A percentile compares a stretch with the other conserved stretches of the same genome.
Conservation (phyloP, 2,797 vertebrate genomes). For the Phrynocephalus guinanensis region DNA sequence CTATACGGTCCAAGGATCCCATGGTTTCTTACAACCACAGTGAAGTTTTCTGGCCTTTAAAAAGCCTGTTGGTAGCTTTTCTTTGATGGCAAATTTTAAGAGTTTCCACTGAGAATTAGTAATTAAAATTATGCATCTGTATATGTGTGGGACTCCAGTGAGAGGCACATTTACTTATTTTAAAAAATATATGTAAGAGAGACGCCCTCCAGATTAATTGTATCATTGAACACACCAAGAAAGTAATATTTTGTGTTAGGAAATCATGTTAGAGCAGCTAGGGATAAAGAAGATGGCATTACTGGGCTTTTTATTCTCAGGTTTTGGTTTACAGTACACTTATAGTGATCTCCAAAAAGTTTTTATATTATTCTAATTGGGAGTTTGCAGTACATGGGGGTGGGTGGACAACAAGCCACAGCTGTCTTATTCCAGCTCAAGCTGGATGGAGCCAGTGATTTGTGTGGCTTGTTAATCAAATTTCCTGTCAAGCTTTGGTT, state of each 20-base stretch:
- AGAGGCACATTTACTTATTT: not conserved
- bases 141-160: too few relatives aligned
- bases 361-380: conserved; percentile 59
- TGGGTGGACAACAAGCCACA: conserved; percentile 29
- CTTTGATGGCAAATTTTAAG: not conserved
- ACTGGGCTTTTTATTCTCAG: conserved; percentile 37
- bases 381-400: conserved; percentile 46
- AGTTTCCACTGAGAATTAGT: not conserved
- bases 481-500: conserved; percentile 60
- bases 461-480: conserved; percentile 68
- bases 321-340: conserved; percentile 25
- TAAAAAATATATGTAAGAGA: not conserved
- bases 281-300: not conserved
- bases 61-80: too few relatives aligned
- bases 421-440: conserved; percentile 69
- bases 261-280: not conserved
- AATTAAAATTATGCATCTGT: not conserved
- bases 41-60: too few relatives aligned
- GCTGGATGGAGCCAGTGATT: conserved; percentile 56
- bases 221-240: not conserved
- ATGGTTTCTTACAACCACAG: too few relatives aligned
- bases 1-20: too few relatives aligned
- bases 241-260: conserved; percentile 33
- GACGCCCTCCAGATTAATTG: not conserved
- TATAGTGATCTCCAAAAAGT: conserved; percentile 32